phyloP scores from a whole-genome alignment of 2,888 invertebrate species.

The Ectemnius cavifrons region DNA sequence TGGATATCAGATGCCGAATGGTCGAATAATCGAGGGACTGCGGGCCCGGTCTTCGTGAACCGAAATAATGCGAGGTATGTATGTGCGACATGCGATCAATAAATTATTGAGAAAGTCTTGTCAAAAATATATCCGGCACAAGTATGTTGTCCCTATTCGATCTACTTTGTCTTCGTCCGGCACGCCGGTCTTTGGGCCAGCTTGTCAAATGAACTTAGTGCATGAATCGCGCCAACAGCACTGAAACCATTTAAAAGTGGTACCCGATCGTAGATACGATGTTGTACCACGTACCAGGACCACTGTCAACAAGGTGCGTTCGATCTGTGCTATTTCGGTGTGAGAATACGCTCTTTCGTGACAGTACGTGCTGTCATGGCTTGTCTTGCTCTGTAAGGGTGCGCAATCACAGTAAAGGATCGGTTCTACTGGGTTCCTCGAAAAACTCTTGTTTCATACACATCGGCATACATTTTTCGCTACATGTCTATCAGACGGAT shows the following conservation, averaged over 20 bases:
- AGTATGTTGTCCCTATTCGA: background rate
- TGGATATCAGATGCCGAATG: background rate
- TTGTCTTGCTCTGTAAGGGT: too few species aligned
- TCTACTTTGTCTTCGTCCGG: background rate
- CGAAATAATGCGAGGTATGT: slow-evolving; percentile 67
- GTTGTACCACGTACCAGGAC: slow-evolving; percentile 27
- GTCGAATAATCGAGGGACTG: slow-evolving; percentile 20
- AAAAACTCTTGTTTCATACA: too few species aligned
- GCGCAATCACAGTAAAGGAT: too few species aligned
- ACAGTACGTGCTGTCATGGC: background rate
- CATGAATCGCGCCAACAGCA: slow-evolving; percentile 2
- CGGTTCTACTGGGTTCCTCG: too few species aligned
- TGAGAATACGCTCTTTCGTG: slow-evolving; percentile 2
- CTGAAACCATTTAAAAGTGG: slow-evolving; percentile 5
- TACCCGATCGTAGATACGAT: slow-evolving; percentile 11
- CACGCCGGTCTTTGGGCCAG: background rate
- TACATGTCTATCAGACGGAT: too few species aligned
- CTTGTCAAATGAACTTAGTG: slow-evolving; percentile 1
- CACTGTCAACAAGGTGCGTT: slow-evolving; percentile 48
- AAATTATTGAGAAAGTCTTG: slow-evolving; percentile 65
- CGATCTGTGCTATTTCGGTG: slow-evolving; percentile 33
- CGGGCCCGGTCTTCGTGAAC: slow-evolving; percentile 47
- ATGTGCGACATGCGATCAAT: slow-evolving; percentile 65
- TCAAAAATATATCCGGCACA: slow-evolving; percentile 32
- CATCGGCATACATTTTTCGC: too few species aligned